These are phyloP conservation scores for Corythornis vintsioides DNA, from an alignment of 2,113 vertebrate genomes.

Conservation along the genomic window DNA sequence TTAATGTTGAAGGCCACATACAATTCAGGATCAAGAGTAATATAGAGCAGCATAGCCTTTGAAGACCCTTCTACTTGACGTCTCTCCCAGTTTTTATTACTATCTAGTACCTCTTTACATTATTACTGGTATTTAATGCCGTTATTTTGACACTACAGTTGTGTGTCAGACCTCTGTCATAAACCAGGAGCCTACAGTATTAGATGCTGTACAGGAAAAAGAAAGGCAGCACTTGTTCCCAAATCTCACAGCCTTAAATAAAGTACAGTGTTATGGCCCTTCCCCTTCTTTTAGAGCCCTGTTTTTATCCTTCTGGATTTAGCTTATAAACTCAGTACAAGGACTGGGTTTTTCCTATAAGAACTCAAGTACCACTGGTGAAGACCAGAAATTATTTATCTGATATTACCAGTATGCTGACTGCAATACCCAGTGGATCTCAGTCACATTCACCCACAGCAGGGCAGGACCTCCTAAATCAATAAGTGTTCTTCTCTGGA, in stretches of 20 bases:
- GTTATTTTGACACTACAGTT: not conserved
- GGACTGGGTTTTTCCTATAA: not conserved
- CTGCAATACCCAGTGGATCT: not conserved
- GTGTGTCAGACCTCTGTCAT: not conserved
- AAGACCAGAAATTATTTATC: not conserved
- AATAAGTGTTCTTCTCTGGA: not conserved
- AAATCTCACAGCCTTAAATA: not conserved
- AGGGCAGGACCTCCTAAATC: not conserved
- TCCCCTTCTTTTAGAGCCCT: not conserved
- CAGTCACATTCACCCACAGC: not conserved
- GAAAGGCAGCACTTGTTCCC: not conserved
- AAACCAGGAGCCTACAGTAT: not conserved
- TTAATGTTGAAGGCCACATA: not conserved
- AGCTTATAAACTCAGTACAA: not conserved
- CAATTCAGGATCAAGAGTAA: not conserved
- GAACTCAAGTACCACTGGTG: not conserved
- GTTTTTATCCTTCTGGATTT: not conserved
- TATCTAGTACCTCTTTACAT: not conserved
- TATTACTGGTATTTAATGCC: conserved; percentile 28
- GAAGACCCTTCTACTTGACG: not conserved
- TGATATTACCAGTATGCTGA: not conserved
- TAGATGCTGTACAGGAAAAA: not conserved
- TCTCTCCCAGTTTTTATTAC: conserved; percentile 9
- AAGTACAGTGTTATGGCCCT: not conserved
- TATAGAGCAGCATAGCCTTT: not conserved